Evolutionary conservation across 2,113 vertebrate genomes (phyloP), one percentile per base, ranked within the genome.

Genomic region (Naja naja): DNA sequence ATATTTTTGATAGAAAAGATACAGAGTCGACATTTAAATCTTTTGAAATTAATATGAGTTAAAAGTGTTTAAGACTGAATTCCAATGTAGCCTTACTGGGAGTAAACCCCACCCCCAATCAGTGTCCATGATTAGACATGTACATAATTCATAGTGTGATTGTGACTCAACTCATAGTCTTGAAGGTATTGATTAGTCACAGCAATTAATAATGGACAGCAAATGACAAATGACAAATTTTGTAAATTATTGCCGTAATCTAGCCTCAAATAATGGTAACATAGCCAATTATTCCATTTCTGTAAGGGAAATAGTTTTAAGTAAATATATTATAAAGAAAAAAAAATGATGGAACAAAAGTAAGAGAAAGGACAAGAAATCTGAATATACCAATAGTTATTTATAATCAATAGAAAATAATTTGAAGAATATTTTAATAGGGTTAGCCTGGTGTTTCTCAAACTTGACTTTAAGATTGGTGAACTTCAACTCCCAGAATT

Each of bases 341-440:
- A 94, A 94, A 55, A 1, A 1, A 52, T 94, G 95, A 94, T 91
- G 74, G 64, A 52, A 53, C 74, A 49, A 39, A 54, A 64, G 12
- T 74, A 88, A 94, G 92, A 58, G 53, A 93, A 94, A 94, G 87
- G n/a, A 20, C 90, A 95, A 95, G 64, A 96, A 96, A 55, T 94
- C 93, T 95, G 95, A 95, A 94, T 94, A 0, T 0, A 94, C 27
- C 74, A 92, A 34, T n/a, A 93, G 90, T 92, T 96, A 92, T 91
- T 87, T 93, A 64, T 95, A 94, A 92, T 93, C 58, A 94, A 85
- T 49, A 95, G 56, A 81, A 96, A 91, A 94, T n/a, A 69, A n/a
- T 69, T 14, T 69, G 64, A 69, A 69, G 64, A 69, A 69, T 69
- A 69, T 69, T n/a, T 69, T 69, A n/a, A n/a, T 14, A 14, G 30